phyloP scores from a whole-genome alignment of 2,113 vertebrate genomes.

The Megaceryle maxima region DNA sequence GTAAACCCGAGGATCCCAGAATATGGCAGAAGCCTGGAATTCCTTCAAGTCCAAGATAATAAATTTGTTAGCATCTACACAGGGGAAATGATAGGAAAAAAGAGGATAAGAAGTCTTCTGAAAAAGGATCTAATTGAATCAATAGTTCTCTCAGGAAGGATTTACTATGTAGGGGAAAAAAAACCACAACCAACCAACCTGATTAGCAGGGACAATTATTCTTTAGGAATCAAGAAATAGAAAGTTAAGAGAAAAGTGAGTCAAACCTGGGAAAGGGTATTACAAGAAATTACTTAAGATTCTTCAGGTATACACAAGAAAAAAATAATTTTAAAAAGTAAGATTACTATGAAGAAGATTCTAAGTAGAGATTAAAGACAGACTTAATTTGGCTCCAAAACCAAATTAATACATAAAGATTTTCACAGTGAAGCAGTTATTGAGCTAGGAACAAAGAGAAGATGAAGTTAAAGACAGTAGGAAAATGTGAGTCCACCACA shows the following conservation, averaged over 20 bases:
- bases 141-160: not conserved
- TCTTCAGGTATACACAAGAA: not conserved
- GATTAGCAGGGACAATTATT: not conserved
- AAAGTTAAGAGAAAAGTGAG: not conserved
- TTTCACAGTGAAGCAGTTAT: not conserved
- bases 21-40: not conserved
- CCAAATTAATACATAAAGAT: not conserved
- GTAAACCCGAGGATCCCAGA: not conserved
- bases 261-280: not conserved
- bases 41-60: not conserved
- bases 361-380: not conserved
- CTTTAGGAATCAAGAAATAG: not conserved
- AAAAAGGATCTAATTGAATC: not conserved
- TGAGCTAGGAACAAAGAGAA: not conserved
- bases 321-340: not conserved
- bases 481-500: not conserved
- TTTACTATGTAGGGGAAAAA: not conserved
- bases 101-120: not conserved
- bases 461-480: not conserved
- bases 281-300: not conserved
- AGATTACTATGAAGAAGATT: not conserved
- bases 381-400: not conserved
- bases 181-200: fast-evolving
- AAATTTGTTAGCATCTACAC: not conserved
- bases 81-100: not conserved